These are phyloP conservation scores for Podarcis cretensis DNA, from an alignment of 2,113 vertebrate species.

Conservation along the genomic window DNA sequence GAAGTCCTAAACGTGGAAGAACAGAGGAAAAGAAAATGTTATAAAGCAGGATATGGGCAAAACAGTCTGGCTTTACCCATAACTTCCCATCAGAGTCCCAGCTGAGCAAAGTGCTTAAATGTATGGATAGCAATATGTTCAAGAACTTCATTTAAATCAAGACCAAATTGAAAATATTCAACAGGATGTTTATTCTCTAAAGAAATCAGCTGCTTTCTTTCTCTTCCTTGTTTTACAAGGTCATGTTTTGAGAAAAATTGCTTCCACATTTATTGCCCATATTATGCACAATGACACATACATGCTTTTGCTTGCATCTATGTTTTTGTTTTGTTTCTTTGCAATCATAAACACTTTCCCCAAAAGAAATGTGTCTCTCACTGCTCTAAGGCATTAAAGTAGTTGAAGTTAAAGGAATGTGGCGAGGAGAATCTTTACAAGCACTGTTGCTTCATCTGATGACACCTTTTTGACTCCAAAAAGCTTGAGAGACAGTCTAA, in stretches of 20 bases:
- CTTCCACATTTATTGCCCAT: not conserved
- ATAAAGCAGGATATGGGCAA: not conserved
- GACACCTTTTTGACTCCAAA: not conserved
- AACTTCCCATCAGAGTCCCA: not conserved
- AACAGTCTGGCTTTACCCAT: not conserved
- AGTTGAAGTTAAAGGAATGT: fast-evolving
- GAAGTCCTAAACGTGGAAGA: conserved; percentile 82
- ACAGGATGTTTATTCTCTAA: fast-evolving
- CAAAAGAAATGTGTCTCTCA: not conserved
- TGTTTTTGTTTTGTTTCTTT: not conserved
- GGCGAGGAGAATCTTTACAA: not conserved
- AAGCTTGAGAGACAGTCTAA: not conserved
- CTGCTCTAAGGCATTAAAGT: not conserved
- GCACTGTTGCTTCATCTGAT: not conserved
- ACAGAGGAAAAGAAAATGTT: not conserved
- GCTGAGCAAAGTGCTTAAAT: not conserved
- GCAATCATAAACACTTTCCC: not conserved
- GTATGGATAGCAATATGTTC: not conserved
- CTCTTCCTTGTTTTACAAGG: not conserved
- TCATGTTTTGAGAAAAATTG: fast-evolving
- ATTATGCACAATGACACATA: not conserved
- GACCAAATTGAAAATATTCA: fast-evolving
- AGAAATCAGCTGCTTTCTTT: not conserved
- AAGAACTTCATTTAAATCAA: not conserved
- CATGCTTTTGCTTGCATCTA: not conserved